phyloP scores from a whole-genome alignment of 1,140 invertebrate genomes.

The Lepidurus arcticus region DNA sequence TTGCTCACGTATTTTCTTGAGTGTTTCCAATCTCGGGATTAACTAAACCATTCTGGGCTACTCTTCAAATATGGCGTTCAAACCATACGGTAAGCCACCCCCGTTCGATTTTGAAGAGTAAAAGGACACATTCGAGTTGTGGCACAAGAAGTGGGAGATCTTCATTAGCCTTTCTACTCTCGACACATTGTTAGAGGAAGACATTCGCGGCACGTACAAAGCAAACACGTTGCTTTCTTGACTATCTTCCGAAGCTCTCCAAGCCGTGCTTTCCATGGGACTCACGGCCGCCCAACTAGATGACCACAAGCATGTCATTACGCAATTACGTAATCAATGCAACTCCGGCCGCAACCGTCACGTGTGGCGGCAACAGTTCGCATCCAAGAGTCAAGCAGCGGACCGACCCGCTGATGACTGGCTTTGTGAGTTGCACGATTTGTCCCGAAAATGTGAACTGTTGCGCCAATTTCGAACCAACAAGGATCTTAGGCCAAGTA shows the following conservation, averaged over 20 bases:
- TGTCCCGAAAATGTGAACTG: slow-evolving; percentile 23
- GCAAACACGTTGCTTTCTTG: slow-evolving; percentile 4
- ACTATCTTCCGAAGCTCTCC: background rate
- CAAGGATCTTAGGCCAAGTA: slow-evolving; percentile 8
- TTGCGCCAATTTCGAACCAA: background rate
- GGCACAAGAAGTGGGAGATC: background rate
- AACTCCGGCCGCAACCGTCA: slow-evolving; percentile 23
- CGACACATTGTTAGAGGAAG: background rate
- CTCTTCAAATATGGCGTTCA: background rate
- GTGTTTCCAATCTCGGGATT: no score
- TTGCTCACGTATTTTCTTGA: no score
- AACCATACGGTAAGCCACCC: background rate
- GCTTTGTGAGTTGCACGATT: slow-evolving; percentile 25
- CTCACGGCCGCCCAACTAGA: background rate
- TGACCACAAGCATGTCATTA: no score
- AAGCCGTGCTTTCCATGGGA: slow-evolving; percentile 17
- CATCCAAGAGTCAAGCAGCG: background rate
- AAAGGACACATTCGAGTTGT: slow-evolving; percentile 7
- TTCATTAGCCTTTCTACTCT: background rate
- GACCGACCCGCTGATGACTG: background rate
- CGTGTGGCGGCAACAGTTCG: slow-evolving; percentile 23
- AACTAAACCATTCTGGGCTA: no score
- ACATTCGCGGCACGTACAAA: background rate
- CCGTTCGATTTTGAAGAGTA: background rate
- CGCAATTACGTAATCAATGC: slow-evolving; percentile 1